Evolutionary conservation across 92 coral and sea anemone species (phyloP), one percentile per base, ranked within the genome.

Genomic region (Parazoanthus swiftii): DNA sequence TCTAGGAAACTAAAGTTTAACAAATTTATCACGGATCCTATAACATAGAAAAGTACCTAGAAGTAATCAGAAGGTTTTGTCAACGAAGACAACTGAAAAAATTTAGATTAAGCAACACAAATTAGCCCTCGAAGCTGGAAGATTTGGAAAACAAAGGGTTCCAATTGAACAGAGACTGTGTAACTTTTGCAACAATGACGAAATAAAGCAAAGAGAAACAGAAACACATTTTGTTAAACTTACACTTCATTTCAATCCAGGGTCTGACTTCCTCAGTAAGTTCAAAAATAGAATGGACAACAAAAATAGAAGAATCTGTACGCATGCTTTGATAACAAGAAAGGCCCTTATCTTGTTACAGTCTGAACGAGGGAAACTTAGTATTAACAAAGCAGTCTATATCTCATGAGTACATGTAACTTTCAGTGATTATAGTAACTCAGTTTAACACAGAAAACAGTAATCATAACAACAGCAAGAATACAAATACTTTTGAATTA

Each of bases 81-180:
- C 42, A 39, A 39, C 42, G 42, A 39, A 39, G 42, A 39, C 43
- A 46, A 8, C 25, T 50, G 0, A 51, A 84, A 15, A 76, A 86
- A 76, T 56, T 59, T 20, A 14, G 89, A 87, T 51, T 37, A 59
- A 39, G 42, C 42, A 39, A 39, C 42, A 39, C 42, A 39, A 2
- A 36, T 87, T 87, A 67, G 76, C 84, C 18, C 79, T 87, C 14
- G 89, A 87, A 65, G 59, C 77, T 33, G 85, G 89, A 44, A 74
- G 82, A 50, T 43, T 76, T 50, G 72, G 80, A 3, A 74, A 1
- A 74, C 74, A 3, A 86, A 76, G 26, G 73, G 20, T 50, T 38
- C 50, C 58, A 0, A 50, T 20, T 25, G 73, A 75, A 25, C 68
- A 74, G 18, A 74, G 89, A 86, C 48, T 74, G 33, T 74, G 89